Percentiles rank a stretch among this genome's conserved stretches.
Conservation (phyloP, 2,797 vertebrate genomes). For the Hapalemur alaotrensis region DNA sequence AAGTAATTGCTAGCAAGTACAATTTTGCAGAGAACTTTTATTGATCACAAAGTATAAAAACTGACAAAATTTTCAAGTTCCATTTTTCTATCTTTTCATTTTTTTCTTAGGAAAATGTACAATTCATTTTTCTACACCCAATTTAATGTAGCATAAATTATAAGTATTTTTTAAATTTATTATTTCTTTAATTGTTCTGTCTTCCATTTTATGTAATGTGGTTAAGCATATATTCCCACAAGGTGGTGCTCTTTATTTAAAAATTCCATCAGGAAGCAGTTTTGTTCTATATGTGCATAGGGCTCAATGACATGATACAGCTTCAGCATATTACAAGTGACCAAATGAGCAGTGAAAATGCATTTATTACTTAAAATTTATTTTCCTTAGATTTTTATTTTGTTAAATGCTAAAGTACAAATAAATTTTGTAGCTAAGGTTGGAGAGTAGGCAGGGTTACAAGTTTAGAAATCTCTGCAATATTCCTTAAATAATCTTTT, state of each 20-base stretch:
- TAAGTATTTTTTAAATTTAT: background rate
- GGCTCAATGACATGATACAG: background rate
- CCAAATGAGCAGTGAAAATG: background rate
- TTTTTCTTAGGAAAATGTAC: background rate
- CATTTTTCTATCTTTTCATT: background rate
- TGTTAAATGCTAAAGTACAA: background rate
- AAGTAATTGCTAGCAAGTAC: background rate
- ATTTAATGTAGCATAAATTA: background rate
- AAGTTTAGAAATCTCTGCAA: background rate
- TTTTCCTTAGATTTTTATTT: background rate
- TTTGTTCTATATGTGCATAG: background rate
- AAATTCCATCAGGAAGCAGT: conserved; percentile 47
- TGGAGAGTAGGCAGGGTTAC: background rate
- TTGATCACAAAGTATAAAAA: background rate
- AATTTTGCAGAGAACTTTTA: background rate
- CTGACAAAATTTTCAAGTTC: background rate
- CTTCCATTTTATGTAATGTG: background rate
- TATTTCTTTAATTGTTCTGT: background rate
- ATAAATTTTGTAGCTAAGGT: background rate
- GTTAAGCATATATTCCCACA: conserved; percentile 65
- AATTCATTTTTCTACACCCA: background rate
- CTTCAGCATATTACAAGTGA: background rate
- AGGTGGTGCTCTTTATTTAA: conserved; percentile 81
- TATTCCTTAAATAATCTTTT: background rate
- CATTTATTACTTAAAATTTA: background rate